Base-by-base conservation (phyloP, 1,140 invertebrate genomes). In the Polypedilum pembai region DNA sequence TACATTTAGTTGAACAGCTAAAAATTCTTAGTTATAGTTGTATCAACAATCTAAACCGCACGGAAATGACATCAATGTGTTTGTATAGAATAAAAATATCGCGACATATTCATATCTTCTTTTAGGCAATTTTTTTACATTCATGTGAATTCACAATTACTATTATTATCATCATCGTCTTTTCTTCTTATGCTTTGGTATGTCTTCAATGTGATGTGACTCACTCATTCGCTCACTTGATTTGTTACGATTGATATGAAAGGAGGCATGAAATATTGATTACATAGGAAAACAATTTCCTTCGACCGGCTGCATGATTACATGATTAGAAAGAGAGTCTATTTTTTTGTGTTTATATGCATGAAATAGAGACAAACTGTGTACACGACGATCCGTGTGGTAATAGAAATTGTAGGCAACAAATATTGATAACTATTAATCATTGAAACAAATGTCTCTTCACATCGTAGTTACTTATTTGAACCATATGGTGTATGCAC, bases 361-460 rank as follows among this genome's bases (percentile, higher is more conserved):
- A 56, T 33, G 24, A 45, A 56, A 15, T 56, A 15, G 7, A 56
- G 12, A n/a, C 45, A 56, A 33, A 33, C 24, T 33, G 24, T 33
- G 24, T 33, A 33, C 24, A 33, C 24, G 5, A 33, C 24, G 24
- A 5, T 56, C n/a, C 15, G 45, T 4, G n/a, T 56, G 45, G 12
- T n/a, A 56, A 56, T 33, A 33, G 24, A 56, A 15, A 3, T 56
- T 56, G 45, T 56, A 56, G 8, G 12, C 45, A 56, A 56, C 45
- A 56, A 56, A 56, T 33, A 56, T 56, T 56, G 45, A 56, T 56
- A 56, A n/a, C 45, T 56, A 56, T 56, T 56, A 56, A 56, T 56
- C 45, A 56, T 33, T 33, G 24, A 33, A 33, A 33, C 24, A 33
- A 33, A 33, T 33, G 24, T 33, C 24, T 33, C 24, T 33, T 33